Evolutionary conservation across 2,113 vertebrate genomes (phyloP), one percentile per base, ranked within the genome.

Genomic region (Danio rerio): DNA sequence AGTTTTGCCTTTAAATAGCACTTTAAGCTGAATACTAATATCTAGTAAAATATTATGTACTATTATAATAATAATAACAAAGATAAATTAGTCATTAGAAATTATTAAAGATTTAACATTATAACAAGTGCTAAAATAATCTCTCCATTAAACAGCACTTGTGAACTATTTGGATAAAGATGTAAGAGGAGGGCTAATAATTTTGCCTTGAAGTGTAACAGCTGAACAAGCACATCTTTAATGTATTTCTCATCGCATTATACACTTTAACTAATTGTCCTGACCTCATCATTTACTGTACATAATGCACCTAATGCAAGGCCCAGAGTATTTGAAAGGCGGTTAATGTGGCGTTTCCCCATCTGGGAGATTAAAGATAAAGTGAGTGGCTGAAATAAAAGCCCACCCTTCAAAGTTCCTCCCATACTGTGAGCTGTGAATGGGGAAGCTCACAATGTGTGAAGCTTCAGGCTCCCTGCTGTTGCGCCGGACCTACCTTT

Each of bases 241-340:
- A 68, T 21, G 10, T 11, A 69, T 52, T 53, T 72, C 50, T 72
- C 21, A 16, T 53, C 21, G 20, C 8, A 66, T 16, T 66, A 50
- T 71, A 31, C 47, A 21, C 18, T 21, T 52, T 53, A 40, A 71
- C 4, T 52, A 72, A 72, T 72, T 53, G 49, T 72, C 4, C 20
- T 61, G 65, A 81, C 82, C 81, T 81, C 78, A 78, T 56, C 6
- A 15, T 18, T 68, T 69, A 66, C 55, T 20, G 50, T 16, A 9
- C 21, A 15, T 53, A 40, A 55, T 55, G 20, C 31, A 40, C 20
- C 20, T 53, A 74, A 58, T 75, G 72, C 15, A 43, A 76, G 49
- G 2, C 69, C 7, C 10, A 75, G 42, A 47, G 42, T 20, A 45
- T 76, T 21, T 76, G 11, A 21, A 76, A 61, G 53, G 3, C 69